Evolutionary conservation across 2,888 invertebrate species (phyloP), one percentile per base, ranked within the genome.

Genomic region (Baronia brevicornis): DNA sequence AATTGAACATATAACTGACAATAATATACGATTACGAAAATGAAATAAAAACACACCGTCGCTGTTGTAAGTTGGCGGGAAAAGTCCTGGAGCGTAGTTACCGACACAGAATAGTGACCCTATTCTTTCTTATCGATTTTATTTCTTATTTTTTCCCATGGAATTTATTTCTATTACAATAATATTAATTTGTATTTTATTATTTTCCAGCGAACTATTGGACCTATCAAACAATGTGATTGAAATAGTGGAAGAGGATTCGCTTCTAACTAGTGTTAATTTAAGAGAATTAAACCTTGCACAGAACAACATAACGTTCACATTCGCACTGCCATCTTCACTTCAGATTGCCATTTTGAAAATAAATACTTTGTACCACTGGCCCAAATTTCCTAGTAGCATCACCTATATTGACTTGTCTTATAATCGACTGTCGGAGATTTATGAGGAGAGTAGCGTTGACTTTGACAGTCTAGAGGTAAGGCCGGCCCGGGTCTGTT

Each of bases 211-310:
- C 11, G 82, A 84, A 54, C 54, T 75, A 4, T 45, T 85, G 27
- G 82, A 84, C 30, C 41, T 85, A 26, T 84, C 85, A 14, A 74
- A 78, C 57, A 85, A 85, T 47, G 59, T 68, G 27, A 79, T 85
- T 38, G 77, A 77, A 48, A 64, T 75, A 3, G 60, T 85, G 3
- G 84, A 84, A 56, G 68, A 73, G 31, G 64, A 72, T 4, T 54
- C 79, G 1, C 75, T 84, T 40, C 44, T 69, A 2, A 48, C 64
- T 0, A 79, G 75, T 43, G 58, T 54, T 5, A 74, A 55, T 43
- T 56, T 85, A 37, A 59, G 64, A 21, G 82, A 80, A 56, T 44
- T 85, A 53, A 78, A 85, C 60, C 68, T 85, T 50, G 78, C 67
- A 0, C 72, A 77, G 44, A 85, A 85, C 56, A 73, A 77, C 44